Conservation (phyloP, 2,888 invertebrate genomes). For the Carterocephalus palaemon region DNA sequence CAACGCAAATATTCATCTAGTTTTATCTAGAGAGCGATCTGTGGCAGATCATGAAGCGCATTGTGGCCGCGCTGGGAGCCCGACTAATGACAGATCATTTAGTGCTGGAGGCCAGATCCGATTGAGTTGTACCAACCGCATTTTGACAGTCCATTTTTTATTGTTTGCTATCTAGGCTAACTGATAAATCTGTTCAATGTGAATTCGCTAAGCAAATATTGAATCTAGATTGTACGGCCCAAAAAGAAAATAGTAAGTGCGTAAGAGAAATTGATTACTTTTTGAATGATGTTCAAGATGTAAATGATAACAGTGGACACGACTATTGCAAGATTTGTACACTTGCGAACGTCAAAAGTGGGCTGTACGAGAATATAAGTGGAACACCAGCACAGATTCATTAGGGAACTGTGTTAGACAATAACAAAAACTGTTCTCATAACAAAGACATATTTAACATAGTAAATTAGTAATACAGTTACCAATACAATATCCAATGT, state of each 20-base stretch:
- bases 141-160: conserved; percentile 48
- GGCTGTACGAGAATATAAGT: background rate
- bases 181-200: conserved; percentile 22
- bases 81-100: conserved; percentile 61
- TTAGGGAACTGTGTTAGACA: no score
- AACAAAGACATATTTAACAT: background rate
- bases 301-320: conserved; percentile 5
- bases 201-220: conserved; percentile 22
- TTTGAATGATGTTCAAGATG: conserved; percentile 11
- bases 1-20: conserved; percentile 29
- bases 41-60: conserved; percentile 49
- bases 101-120: conserved; percentile 42
- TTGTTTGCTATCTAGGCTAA: conserved; percentile 45
- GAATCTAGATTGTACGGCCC: conserved; percentile 19
- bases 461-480: background rate
- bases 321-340: conserved; percentile 3
- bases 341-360: conserved; percentile 1
- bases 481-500: conserved; percentile 3
- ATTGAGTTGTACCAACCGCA: conserved; percentile 53
- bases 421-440: conserved; percentile 4
- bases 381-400: background rate
- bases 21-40: conserved; percentile 39
- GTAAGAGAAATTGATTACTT: conserved; percentile 22
- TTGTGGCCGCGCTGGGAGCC: conserved; percentile 44
- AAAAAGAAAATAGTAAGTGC: conserved; percentile 14